Base-by-base conservation (phyloP, 1,140 invertebrate species). In the Galleria mellonella region DNA sequence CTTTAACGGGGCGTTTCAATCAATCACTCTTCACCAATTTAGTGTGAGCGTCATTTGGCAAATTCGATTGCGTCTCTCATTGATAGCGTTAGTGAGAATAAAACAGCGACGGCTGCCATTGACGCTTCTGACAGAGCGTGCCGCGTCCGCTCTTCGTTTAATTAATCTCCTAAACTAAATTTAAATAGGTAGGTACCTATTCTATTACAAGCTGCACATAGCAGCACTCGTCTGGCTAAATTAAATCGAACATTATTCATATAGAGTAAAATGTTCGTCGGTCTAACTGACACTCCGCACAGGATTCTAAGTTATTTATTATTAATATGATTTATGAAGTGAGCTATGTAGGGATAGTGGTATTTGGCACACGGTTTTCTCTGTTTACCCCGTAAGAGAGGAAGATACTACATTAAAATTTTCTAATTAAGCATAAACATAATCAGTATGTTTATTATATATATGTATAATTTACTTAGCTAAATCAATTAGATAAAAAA, bases 21-120 rank as follows among this genome's bases (percentile, higher is more conserved):
- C 76, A 81, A 79, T 83, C 78, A 83, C 75, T 78, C 74, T 73
- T 74, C 72, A 75, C 62, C 74, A 81, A 78, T 83, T 81, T 74
- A 74, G 75, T 72, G 60, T 78, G 70, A 79, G 64, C 74, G 72
- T 83, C 72, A 81, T 83, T 83, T 83, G 68, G 78, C 65, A 83
- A 83, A 83, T 81, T 81, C 65, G 72, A 81, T 83, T 76, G 69
- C 63, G 67, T 72, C 67, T 74, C 63, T 55, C 61, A 70, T 68
- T 67, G 67, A 71, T 66, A 42, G 36, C 41, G 47, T 57, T 65
- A 68, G 72, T 68, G 57, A 65, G 70, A 72, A 78, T 78, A 78
- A 81, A 83, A 78, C 73, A 68, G 60, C 67, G 64, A 52, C 72
- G 70, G 68, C 56, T 79, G 74, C 60, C 51, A 55, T 60, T 79